Conservation (phyloP, 2,888 invertebrate species). For the Drosophila silvestris region DNA sequence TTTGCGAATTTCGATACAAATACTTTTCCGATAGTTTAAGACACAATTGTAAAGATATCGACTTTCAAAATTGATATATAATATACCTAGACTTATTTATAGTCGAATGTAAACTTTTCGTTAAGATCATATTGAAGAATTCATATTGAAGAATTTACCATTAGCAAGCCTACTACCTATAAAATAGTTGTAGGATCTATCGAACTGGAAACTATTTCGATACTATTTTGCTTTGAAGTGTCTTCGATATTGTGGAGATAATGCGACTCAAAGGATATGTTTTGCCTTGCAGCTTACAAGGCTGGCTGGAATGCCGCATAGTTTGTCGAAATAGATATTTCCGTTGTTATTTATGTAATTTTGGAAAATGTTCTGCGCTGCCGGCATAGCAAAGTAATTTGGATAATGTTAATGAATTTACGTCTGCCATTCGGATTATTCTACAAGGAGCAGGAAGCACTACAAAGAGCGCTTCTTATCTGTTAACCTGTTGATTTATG, state of each 20-base stretch:
- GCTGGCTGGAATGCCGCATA: not conserved
- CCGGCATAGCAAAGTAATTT: constrained; percentile 54
- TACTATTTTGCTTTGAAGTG: not conserved
- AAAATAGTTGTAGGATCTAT: not conserved
- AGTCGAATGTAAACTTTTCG: not conserved
- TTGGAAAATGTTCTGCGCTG: constrained; percentile 26
- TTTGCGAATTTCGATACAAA: not conserved
- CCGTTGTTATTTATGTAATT: constrained; percentile 29
- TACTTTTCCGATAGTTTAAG: not conserved
- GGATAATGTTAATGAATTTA: constrained; percentile 73
- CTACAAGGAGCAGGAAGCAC: constrained; percentile 5
- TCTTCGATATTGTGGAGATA: not conserved
- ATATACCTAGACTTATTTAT: not conserved
- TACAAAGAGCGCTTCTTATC: constrained; percentile 49
- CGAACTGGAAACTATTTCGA: not conserved
- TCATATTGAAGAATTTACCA: not conserved
- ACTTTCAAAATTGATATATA: not conserved
- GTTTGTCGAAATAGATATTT: constrained; percentile 9
- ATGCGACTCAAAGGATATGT: not conserved
- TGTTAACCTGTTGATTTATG: constrained; percentile 76
- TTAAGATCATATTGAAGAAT: no score
- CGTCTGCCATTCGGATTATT: constrained; percentile 48
- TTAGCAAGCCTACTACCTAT: not conserved
- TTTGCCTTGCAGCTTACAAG: not conserved
- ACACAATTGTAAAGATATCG: not conserved